Percentiles rank a stretch among this genome's conserved stretches.
Conservation (phyloP, 2,888 invertebrate species). For the Synanthedon myopaeformis region DNA sequence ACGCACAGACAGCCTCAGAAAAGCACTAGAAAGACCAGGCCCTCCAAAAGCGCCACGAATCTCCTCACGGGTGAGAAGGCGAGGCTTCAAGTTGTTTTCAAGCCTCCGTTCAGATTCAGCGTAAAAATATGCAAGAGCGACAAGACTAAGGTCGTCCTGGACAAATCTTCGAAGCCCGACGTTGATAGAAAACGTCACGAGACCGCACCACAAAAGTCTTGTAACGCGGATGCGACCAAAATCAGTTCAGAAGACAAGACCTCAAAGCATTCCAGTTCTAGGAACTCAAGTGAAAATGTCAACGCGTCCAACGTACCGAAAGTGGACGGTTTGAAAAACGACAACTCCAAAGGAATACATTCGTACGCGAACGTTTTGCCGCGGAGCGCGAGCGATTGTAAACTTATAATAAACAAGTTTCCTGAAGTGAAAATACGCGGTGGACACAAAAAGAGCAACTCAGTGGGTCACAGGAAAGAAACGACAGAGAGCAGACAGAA, state of each 20-base stretch:
- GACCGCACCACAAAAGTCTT: constrained; percentile 21
- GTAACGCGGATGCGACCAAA: constrained; percentile 33
- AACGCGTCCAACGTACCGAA: constrained; percentile 23
- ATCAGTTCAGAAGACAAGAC: constrained; percentile 31
- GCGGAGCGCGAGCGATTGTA: constrained; percentile 58
- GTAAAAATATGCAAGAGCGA: constrained; percentile 81
- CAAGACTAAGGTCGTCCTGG: constrained; percentile 73
- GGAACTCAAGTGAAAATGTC: constrained; percentile 19
- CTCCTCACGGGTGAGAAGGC: constrained; percentile 76
- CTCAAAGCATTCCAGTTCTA: constrained; percentile 39
- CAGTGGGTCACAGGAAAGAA: constrained; percentile 53
- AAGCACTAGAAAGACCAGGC: constrained; percentile 64
- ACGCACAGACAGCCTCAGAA: constrained; percentile 58
- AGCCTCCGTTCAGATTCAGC: constrained; percentile 89
- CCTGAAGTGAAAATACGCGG: constrained; percentile 34
- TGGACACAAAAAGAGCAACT: constrained; percentile 60
- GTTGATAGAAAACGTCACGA: constrained; percentile 50
- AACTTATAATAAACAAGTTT: constrained; percentile 34
- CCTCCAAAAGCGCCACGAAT: constrained; percentile 79
- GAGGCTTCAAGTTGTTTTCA: constrained; percentile 86
- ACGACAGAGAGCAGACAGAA: constrained; percentile 63
- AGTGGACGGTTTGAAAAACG: constrained; percentile 21
- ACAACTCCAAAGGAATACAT: constrained; percentile 28
- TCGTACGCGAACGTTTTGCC: constrained; percentile 57
- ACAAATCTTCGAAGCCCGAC: constrained; percentile 67